Evolutionary conservation across 37 sponge, comb jelly and placozoan species (phyloP).

Genomic region (Aplysina aerophoba): DNA sequence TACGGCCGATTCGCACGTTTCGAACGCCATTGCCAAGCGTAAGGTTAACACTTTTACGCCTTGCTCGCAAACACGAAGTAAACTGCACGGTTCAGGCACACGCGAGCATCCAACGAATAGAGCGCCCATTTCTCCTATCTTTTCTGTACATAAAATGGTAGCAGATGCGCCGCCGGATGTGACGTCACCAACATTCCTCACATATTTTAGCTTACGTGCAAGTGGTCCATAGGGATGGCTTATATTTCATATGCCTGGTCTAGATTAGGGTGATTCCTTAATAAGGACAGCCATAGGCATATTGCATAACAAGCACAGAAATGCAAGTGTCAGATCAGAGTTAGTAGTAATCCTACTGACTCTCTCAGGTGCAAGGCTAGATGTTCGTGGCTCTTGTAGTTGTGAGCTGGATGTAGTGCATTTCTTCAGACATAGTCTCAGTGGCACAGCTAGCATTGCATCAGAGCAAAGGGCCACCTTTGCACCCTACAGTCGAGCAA

Average conservation of each 20-base stretch:
- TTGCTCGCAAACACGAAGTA: too few species aligned
- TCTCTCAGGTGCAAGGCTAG: neutral
- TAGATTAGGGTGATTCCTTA: too few species aligned
- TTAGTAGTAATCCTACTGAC: too few species aligned
- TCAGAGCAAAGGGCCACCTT: conserved; percentile 19
- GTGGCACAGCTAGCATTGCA: neutral
- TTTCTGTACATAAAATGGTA: neutral
- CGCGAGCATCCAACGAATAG: neutral
- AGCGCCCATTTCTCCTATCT: neutral
- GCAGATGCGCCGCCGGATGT: neutral
- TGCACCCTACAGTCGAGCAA: conserved; percentile 5
- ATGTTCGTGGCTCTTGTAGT: neutral
- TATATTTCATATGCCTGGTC: too few species aligned
- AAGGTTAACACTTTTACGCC: neutral
- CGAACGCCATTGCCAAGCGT: neutral
- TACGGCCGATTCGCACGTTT: neutral
- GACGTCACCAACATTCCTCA: neutral
- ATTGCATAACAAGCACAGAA: too few species aligned
- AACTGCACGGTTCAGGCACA: too few species aligned
- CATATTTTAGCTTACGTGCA: neutral
- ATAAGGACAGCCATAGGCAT: too few species aligned
- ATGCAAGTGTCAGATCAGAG: too few species aligned
- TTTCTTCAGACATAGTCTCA: neutral
- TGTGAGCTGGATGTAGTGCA: neutral
- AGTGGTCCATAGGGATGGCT: neutral